Evolutionary conservation across 2,113 vertebrate genomes (phyloP).

Genomic region (Arizona elegans): DNA sequence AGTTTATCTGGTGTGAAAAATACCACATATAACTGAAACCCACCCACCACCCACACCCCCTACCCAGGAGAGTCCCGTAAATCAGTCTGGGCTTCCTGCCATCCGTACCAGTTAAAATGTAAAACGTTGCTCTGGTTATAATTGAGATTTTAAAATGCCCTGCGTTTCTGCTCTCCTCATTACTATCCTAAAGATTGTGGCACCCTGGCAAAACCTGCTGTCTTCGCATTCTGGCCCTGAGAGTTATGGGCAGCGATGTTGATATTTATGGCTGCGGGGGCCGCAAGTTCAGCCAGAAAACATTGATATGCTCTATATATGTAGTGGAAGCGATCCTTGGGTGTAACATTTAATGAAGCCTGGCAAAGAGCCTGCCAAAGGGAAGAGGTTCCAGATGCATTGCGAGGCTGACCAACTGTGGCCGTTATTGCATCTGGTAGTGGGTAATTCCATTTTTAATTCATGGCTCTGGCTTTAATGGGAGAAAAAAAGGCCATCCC

Average conservation of each 20-base stretch:
- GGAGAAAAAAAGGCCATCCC: not conserved
- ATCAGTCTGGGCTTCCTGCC: not conserved
- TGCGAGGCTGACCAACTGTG: not conserved
- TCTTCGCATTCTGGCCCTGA: slow-evolving; percentile 31
- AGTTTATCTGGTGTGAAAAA: not conserved
- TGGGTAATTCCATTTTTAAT: slow-evolving; percentile 18
- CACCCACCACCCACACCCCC: not conserved
- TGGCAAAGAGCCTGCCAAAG: slow-evolving; percentile 10
- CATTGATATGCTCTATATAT: not conserved
- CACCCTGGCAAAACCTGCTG: not conserved
- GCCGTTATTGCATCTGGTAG: slow-evolving; percentile 24
- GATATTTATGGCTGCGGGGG: not conserved
- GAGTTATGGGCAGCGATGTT: slow-evolving; percentile 17
- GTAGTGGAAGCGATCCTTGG: slow-evolving; percentile 15
- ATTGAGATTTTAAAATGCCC: not conserved
- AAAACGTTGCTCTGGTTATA: not conserved
- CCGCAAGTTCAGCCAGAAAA: not conserved
- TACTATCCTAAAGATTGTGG: not conserved
- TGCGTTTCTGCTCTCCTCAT: not conserved
- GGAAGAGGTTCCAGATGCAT: slow-evolving; percentile 4
- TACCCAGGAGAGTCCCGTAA: not conserved
- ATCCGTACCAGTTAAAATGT: not conserved
- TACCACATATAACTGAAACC: not conserved
- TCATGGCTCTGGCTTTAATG: not conserved
- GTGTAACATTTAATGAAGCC: slow-evolving; percentile 7